These are phyloP conservation scores for Melipona beecheii DNA, from an alignment of 2,888 invertebrate genomes.

Conservation along the genomic window DNA sequence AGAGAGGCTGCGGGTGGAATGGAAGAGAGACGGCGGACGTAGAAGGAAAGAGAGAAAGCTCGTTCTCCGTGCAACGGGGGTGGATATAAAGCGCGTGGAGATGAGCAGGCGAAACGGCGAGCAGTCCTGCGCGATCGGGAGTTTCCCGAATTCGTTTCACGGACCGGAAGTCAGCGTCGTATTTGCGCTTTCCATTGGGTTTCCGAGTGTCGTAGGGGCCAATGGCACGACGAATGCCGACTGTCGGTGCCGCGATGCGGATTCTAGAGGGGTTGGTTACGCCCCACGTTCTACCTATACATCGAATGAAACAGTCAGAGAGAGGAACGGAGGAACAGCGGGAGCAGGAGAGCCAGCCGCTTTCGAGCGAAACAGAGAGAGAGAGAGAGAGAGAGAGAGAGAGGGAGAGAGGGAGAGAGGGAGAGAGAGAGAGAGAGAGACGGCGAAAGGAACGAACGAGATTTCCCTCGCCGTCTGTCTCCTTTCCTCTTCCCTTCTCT, in stretches of 20 bases:
- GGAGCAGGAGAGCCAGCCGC: conserved; percentile 15
- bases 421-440: conserved; percentile 2
- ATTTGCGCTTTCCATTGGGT: conserved; percentile 82
- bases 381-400: conserved; percentile 6
- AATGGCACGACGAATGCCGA: conserved; percentile 82
- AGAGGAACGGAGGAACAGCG: conserved; percentile 39
- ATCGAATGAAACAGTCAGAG: conserved; percentile 47
- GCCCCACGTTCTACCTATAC: conserved; percentile 71
- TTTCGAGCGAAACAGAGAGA: conserved; percentile 8
- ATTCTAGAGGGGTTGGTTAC: conserved; percentile 79
- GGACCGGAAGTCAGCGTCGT: conserved; percentile 74
- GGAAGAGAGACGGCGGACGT: conserved; percentile 11
- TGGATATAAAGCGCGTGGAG: conserved; percentile 56
- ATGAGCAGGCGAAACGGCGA: conserved; percentile 47
- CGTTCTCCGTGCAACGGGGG: conserved; percentile 30
- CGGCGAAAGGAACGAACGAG: conserved; percentile 46
- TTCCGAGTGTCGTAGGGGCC: conserved; percentile 82
- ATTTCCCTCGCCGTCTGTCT: conserved; percentile 60
- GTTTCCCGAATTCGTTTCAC: conserved; percentile 74
- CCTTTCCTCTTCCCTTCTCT: conserved; percentile 37
- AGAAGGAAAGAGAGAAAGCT: conserved; percentile 11
- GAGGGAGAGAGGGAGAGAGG: neutral
- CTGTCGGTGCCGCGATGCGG: conserved; percentile 76
- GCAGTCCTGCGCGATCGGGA: conserved; percentile 65
- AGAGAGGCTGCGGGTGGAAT: conserved; percentile 23